phyloP scores from a whole-genome alignment of 2,113 vertebrate genomes.

The Alouatta palliata region DNA sequence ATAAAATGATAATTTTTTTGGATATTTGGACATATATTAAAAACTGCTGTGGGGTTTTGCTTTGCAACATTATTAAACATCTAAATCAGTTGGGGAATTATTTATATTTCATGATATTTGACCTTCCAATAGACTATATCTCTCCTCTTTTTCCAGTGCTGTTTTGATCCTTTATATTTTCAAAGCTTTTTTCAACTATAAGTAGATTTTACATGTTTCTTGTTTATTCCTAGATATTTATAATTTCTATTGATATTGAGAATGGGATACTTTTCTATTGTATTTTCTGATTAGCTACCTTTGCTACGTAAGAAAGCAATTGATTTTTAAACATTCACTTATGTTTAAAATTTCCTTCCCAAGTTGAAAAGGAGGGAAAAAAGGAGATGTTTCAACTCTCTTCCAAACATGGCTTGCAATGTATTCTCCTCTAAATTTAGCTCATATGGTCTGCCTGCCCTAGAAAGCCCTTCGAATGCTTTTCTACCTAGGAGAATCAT shows the following conservation, averaged over 20 bases:
- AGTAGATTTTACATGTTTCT: neutral
- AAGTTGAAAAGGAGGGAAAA: neutral
- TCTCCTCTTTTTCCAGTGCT: neutral
- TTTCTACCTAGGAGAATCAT: neutral
- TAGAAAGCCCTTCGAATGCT: neutral
- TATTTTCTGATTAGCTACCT: conserved; percentile 18
- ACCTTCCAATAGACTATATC: neutral
- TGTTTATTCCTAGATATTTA: neutral
- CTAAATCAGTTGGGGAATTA: neutral
- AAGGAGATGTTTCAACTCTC: neutral
- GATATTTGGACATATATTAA: neutral
- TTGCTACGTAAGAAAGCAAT: neutral
- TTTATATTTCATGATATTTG: conserved; percentile 1
- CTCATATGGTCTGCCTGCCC: neutral
- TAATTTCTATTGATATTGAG: neutral
- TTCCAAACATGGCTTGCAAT: neutral
- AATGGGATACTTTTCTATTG: neutral
- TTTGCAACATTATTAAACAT: neutral
- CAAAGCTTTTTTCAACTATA: neutral
- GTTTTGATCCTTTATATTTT: neutral
- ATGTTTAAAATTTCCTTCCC: neutral
- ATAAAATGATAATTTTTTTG: neutral
- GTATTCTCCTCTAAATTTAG: conserved; percentile 1
- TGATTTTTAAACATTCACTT: neutral
- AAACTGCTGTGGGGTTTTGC: neutral